Evolutionary conservation across 2,888 invertebrate genomes (phyloP), one percentile per base, ranked within the genome.

Genomic region (Protodeltote pygarga): DNA sequence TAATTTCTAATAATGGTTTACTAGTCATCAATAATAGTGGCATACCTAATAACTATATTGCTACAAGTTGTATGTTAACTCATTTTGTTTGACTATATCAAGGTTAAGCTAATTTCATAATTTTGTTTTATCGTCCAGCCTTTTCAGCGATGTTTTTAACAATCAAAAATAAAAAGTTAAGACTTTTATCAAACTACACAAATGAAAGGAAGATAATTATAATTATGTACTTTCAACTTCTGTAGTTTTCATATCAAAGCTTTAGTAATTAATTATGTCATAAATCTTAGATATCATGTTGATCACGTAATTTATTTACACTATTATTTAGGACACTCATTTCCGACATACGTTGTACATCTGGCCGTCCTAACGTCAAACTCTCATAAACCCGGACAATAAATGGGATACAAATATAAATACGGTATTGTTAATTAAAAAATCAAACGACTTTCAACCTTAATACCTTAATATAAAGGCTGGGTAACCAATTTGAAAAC

Each of bases 341-440:
- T 53, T 50, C 63, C 53, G 45, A 58, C 59, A 52, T 53, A 60
- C 53, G 41, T 38, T 38, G 41, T 50, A 69, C 73, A 75, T 71
- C 69, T 77, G 71, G 74, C 50, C 44, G 62, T 61, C 58, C 54
- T 50, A 70, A 55, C 65, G 72, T 71, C 62, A 70, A 59, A 57
- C 46, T 62, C 59, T 41, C 61, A 73, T 74, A 69, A 76, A 77
- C 71, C 60, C 51, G 63, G 65, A 65, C 65, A 62, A 61, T 77
- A 71, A 73, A 73, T 61, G 47, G 10, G 33, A 37, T 52, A 54
- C 46, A 53, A 48, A 50, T 39, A 50, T 47, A 50, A 61, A 47
- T 41, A 61, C 29, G 11, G 19, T 37, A 45, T 50, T 59, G 41
- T 45, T 16, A 29, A 38, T 29, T 11, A 14, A 45, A 41, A 17